A percentile compares a stretch with the other conserved stretches of the same genome.
phyloP scores from a whole-genome alignment of 2,113 vertebrate species.

The Trichomycterus rosablanca region DNA sequence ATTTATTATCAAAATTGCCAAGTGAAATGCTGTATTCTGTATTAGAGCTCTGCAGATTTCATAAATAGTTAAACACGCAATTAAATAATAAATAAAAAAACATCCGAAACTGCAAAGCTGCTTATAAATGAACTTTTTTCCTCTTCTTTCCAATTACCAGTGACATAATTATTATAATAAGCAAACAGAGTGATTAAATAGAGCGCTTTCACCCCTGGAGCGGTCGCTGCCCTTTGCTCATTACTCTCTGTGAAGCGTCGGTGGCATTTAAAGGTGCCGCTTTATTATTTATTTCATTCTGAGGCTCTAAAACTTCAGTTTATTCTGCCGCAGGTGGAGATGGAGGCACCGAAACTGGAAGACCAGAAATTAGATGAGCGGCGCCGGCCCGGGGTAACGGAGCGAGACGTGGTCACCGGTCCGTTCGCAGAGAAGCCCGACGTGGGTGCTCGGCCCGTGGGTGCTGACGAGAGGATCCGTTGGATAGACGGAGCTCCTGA shows the following conservation, averaged over 20 bases:
- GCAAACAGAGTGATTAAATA: conserved; percentile 26
- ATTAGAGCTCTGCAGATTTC: too few species aligned
- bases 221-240: conserved; percentile 20
- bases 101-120: too few species aligned
- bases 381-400: conserved; percentile 29
- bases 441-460: background rate
- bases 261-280: conserved; percentile 33
- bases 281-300: conserved; percentile 12
- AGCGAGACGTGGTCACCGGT: background rate
- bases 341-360: conserved; percentile 24
- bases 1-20: too few species aligned
- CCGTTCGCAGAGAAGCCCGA: conserved; percentile 9
- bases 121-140: conserved; percentile 31
- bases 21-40: too few species aligned
- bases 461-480: conserved; percentile 7
- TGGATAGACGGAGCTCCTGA: background rate
- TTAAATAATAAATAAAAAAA: too few species aligned
- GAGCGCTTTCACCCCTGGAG: conserved; percentile 10
- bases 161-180: conserved; percentile 26
- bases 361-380: conserved; percentile 15
- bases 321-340: conserved; percentile 49
- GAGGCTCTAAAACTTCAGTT: background rate
- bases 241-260: conserved; percentile 1
- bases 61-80: too few species aligned
- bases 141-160: conserved; percentile 32